Percentiles rank a stretch among this genome's conserved stretches.
Evolutionary conservation across 1,140 invertebrate genomes (phyloP).

Genomic region (Panulirus ornatus): DNA sequence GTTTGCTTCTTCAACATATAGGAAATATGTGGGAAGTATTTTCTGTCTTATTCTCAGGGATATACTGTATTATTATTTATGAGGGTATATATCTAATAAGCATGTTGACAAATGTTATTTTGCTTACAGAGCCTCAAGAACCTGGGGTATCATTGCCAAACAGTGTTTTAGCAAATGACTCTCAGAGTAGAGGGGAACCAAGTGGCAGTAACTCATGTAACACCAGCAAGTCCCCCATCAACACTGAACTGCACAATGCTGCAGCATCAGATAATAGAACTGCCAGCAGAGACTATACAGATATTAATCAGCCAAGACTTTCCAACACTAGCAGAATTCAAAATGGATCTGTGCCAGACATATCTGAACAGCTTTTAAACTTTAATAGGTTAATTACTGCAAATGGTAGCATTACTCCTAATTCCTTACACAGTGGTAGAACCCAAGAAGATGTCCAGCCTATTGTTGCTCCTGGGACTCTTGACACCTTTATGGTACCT

Average conservation of each 20-base stretch:
- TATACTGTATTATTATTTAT: too few relatives aligned
- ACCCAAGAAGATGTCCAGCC: neutral
- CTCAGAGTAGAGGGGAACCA: neutral
- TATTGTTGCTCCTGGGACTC: neutral
- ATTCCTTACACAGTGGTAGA: neutral
- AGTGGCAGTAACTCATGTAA: neutral
- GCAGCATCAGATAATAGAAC: neutral
- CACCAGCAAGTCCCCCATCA: neutral
- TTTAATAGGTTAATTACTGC: conserved; percentile 21
- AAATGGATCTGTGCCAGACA: conserved; percentile 36
- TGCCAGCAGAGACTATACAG: neutral
- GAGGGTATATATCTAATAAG: too few relatives aligned
- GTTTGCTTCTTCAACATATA: too few relatives aligned
- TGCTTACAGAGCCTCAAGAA: neutral
- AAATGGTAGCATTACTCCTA: conserved; percentile 9
- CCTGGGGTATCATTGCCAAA: neutral
- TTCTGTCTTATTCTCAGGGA: too few relatives aligned
- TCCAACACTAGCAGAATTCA: conserved; percentile 1
- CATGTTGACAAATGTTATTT: neutral
- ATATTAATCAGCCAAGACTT: conserved; percentile 7
- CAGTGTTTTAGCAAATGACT: neutral
- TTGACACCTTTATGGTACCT: conserved; percentile 18
- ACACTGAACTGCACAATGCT: neutral
- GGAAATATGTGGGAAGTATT: too few relatives aligned
- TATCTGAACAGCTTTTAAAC: conserved; percentile 41